Conservation (phyloP, 2,113 vertebrate species). For the Clarias macrocephalus region DNA sequence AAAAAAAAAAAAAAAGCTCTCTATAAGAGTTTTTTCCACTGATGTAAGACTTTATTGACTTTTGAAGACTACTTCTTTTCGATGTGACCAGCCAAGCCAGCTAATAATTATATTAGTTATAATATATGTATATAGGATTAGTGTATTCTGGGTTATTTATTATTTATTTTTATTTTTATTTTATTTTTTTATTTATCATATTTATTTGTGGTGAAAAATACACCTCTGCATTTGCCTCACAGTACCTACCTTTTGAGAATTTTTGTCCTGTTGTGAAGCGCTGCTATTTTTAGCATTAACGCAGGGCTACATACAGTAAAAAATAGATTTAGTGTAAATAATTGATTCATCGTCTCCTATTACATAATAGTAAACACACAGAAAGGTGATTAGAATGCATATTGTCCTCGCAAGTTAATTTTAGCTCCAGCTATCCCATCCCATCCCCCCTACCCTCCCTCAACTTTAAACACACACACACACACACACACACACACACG, state of each 20-base stretch:
- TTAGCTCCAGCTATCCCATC: slow-evolving; percentile 14
- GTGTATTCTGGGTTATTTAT: no score
- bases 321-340: not conserved
- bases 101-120: not conserved
- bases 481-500: slow-evolving; percentile 8
- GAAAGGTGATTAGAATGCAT: not conserved
- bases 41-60: not conserved
- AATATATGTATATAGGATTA: no score
- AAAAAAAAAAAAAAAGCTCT: no score
- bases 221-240: not conserved
- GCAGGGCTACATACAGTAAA: not conserved
- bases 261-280: not conserved
- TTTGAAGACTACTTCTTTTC: not conserved
- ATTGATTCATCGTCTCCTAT: not conserved
- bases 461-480: slow-evolving; percentile 9
- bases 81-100: not conserved
- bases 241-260: not conserved
- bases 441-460: no score
- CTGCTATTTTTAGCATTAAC: not conserved
- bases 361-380: not conserved
- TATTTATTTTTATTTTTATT: no score
- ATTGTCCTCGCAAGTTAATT: slow-evolving; percentile 24
- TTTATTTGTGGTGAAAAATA: not conserved
- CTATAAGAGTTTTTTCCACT: not conserved
- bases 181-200: no score